These are phyloP conservation scores for Prunella himalayana DNA, from an alignment of 2,113 vertebrate species.

Conservation along the genomic window DNA sequence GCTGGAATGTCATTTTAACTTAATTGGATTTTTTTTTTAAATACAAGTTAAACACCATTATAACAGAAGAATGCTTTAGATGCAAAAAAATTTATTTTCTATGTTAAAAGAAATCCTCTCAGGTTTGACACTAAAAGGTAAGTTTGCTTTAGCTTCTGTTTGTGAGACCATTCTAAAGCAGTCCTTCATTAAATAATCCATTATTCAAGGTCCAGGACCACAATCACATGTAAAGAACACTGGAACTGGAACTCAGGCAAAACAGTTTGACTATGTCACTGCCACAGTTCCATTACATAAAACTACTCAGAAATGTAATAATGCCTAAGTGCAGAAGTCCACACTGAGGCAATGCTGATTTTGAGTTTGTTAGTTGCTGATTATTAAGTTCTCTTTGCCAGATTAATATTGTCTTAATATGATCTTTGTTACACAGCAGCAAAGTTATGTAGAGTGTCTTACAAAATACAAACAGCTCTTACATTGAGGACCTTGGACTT, in stretches of 20 bases:
- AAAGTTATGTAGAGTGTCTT: not conserved
- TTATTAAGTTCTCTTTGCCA: not conserved
- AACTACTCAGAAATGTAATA: not conserved
- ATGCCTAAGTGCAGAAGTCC: not conserved
- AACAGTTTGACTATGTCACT: not conserved
- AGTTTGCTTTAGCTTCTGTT: not conserved
- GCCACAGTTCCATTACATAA: not conserved
- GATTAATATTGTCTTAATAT: not conserved
- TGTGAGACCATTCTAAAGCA: not conserved
- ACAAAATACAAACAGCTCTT: not conserved
- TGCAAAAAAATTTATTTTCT: not conserved
- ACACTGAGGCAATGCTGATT: fast-evolving
- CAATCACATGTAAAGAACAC: not conserved
- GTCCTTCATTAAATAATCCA: not conserved
- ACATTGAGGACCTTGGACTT: not conserved
- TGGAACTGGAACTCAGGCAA: not conserved
- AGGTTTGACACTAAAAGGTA: not conserved
- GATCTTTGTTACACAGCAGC: not conserved
- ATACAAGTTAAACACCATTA: not conserved
- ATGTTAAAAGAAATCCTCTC: not conserved
- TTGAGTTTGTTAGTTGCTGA: not conserved
- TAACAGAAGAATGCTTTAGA: not conserved
- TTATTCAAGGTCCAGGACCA: not conserved
- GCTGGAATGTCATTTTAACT: not conserved
- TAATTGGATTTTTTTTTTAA: not conserved